Conservation (phyloP, 1,140 invertebrate species). For the Rhizoglyphus robini region DNA sequence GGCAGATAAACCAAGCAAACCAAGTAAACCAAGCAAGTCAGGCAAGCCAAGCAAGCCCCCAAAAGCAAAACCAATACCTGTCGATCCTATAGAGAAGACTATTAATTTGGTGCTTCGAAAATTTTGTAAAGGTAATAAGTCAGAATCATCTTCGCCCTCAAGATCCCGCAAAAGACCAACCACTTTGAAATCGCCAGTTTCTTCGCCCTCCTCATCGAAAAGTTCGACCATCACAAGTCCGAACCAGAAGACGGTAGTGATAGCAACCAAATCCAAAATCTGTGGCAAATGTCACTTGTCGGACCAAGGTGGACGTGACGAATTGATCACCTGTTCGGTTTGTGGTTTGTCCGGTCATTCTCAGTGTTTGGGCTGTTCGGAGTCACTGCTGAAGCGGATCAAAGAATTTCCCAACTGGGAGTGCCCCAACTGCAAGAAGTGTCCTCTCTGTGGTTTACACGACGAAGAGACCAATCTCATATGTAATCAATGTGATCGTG, state of each 20-base stretch:
- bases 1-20: no score
- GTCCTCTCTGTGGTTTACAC: slow-evolving; percentile 25
- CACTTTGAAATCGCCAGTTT: no score
- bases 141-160: no score
- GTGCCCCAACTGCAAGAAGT: slow-evolving; percentile 24
- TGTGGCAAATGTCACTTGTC: not conserved
- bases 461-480: slow-evolving; percentile 53
- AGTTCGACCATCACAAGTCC: not conserved
- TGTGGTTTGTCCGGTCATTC: slow-evolving; percentile 17
- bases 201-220: no score
- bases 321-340: slow-evolving; percentile 19
- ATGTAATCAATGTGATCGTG: slow-evolving; percentile 70
- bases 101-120: no score
- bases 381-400: slow-evolving; percentile 11
- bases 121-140: no score
- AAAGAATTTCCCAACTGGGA: slow-evolving; percentile 17
- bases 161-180: no score
- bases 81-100: no score
- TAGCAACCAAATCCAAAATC: slow-evolving; percentile 1
- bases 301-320: not conserved
- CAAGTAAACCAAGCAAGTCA: no score
- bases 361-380: slow-evolving; percentile 12
- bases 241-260: not conserved
- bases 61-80: no score
- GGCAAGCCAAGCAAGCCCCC: no score